Conservation (phyloP, 2,113 vertebrate genomes). For the Solea senegalensis region DNA sequence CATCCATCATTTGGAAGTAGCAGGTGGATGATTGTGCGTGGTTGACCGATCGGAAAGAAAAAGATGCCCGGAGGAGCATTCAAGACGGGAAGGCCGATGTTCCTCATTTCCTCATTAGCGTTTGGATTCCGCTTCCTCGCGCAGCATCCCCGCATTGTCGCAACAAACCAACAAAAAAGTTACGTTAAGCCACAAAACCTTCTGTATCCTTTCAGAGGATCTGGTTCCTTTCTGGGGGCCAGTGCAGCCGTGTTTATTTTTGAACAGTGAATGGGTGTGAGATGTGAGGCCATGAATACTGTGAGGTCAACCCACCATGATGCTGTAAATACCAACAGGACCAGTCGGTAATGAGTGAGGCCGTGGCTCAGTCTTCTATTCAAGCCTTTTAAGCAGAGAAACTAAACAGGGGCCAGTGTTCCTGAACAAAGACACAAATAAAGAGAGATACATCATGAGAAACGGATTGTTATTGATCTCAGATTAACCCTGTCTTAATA, state of each 20-base stretch:
- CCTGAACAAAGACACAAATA: conserved; percentile 40
- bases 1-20: conserved; percentile 68
- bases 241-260: conserved; percentile 59
- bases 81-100: conserved; percentile 57
- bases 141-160: conserved; percentile 56
- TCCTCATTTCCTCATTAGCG: conserved; percentile 79
- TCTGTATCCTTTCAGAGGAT: conserved; percentile 66
- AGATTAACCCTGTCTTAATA: conserved; percentile 21
- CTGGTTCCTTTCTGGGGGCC: conserved; percentile 41
- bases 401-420: conserved; percentile 27
- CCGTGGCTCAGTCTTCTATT: conserved; percentile 50
- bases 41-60: conserved; percentile 74
- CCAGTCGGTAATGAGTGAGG: conserved; percentile 64
- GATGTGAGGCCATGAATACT: conserved; percentile 65
- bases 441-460: conserved; percentile 41
- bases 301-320: conserved; percentile 59
- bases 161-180: conserved; percentile 65
- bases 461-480: conserved; percentile 38
- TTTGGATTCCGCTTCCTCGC: conserved; percentile 58
- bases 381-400: conserved; percentile 53
- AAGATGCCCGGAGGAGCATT: conserved; percentile 79
- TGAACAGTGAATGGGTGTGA: conserved; percentile 62
- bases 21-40: conserved; percentile 82
- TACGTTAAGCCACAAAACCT: conserved; percentile 62
- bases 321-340: conserved; percentile 71